Base-by-base conservation (phyloP, 2,113 vertebrate genomes). In the Thamnaconus septentrionalis region DNA sequence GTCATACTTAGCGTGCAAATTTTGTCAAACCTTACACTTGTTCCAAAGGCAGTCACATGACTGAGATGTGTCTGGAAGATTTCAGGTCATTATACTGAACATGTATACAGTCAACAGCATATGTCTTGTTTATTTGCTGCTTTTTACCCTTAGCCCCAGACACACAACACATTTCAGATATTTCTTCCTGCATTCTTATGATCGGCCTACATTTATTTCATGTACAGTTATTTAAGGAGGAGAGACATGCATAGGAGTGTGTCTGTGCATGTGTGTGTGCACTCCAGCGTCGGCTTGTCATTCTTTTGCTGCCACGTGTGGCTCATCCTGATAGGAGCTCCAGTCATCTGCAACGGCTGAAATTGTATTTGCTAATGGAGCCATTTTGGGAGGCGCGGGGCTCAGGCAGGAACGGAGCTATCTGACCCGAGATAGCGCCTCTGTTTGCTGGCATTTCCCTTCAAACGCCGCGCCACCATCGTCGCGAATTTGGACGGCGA, bases 281-380 rank as follows among this genome's bases (percentile, higher is more conserved):
- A 53, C 66, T n/a, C 51, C 8, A 55, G 61, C 45, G 47, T 48
- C 18, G 18, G 18, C 18, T 31, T 66, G 10, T 75, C 47, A 39
- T 57, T 77, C 72, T 70, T 18, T 56, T 57, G 54, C 41, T 41
- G 40, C 5, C 51, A 6, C 10, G 64, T 62, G 61, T 72, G 75
- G 49, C 50, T 66, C 53, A 42, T 53, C 61, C 76, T 79, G 76
- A 87, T 81, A 82, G 62, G 31, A 70, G 62, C 78, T 53, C 72
- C 84, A 87, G 67, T 85, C 72, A 4, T 59, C 79, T 84, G 78
- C 77, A 85, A 81, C 74, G 66, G 61, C 68, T 84, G 78, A 80
- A 88, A 88, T 84, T 83, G 74, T 84, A 72, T 84, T 85, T 87
- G 66, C 75, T 86, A 87, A 89, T 84, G 73, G 82, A 84, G 65